Conservation (phyloP, 2,888 invertebrate genomes). For the Drosophila villosipedis region DNA sequence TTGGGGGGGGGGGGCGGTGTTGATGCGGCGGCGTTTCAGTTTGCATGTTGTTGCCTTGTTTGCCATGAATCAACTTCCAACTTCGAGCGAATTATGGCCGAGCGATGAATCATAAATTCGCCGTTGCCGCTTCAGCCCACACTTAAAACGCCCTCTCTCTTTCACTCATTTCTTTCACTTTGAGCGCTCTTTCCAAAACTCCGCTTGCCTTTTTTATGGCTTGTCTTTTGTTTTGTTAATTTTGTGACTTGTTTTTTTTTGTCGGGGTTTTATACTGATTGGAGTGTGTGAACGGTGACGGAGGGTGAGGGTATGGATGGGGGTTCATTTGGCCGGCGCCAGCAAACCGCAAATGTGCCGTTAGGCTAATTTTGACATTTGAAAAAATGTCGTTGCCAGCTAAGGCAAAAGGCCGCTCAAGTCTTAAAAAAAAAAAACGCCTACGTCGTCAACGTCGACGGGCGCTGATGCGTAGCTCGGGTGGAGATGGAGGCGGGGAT, state of each 20-base stretch:
- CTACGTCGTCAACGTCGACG: slow-evolving; percentile 3
- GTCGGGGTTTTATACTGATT: slow-evolving; percentile 38
- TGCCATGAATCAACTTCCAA: slow-evolving; percentile 77
- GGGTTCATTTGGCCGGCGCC: slow-evolving; percentile 55
- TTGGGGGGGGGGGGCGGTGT: not conserved
- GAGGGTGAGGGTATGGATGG: slow-evolving; percentile 11
- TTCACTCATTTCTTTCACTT: slow-evolving; percentile 51
- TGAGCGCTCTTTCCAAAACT: slow-evolving; percentile 42
- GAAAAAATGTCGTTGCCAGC: slow-evolving; percentile 42
- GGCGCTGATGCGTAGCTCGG: slow-evolving; percentile 55
- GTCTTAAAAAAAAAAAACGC: slow-evolving; percentile 27
- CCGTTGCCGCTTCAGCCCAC: slow-evolving; percentile 45
- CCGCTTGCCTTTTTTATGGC: slow-evolving; percentile 42
- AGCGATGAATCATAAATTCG: slow-evolving; percentile 61
- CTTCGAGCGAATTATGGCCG: slow-evolving; percentile 66
- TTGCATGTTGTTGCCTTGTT: slow-evolving; percentile 63
- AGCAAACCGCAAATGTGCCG: slow-evolving; percentile 54
- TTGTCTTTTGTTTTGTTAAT: slow-evolving; percentile 67
- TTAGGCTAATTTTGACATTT: slow-evolving; percentile 65
- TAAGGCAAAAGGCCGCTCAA: slow-evolving; percentile 38
- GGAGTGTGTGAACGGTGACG: slow-evolving; percentile 2
- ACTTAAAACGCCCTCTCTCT: slow-evolving; percentile 33
- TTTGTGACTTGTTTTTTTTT: slow-evolving; percentile 46
- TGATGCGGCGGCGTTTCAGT: slow-evolving; percentile 18
- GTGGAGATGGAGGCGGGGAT: not conserved